Percentiles rank a stretch among this genome's conserved stretches.
Evolutionary conservation across 2,797 vertebrate genomes (phyloP).

Genomic region (Paedocypris micromegethes): DNA sequence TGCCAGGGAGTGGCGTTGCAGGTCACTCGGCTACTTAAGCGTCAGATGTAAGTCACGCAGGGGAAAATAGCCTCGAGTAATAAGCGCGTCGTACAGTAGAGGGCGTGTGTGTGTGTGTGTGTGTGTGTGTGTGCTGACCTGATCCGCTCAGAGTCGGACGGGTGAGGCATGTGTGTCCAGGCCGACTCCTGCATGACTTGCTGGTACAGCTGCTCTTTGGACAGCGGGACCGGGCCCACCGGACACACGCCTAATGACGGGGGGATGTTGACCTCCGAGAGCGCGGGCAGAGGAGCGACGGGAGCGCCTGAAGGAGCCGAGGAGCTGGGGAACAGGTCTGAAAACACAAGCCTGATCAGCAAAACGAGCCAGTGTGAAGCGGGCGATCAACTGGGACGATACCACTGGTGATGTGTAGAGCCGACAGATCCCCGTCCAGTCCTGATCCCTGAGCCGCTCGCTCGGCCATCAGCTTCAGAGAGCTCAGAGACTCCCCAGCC

Average conservation of each 20-base stretch:
- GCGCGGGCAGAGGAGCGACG: conserved; percentile 62
- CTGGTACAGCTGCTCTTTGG: conserved; percentile 89
- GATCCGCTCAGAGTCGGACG: conserved; percentile 85
- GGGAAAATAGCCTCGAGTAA: too few species aligned
- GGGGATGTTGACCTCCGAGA: conserved; percentile 83
- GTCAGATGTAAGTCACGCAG: too few species aligned
- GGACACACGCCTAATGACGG: conserved; percentile 84
- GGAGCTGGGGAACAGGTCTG: conserved; percentile 76
- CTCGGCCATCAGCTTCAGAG: conserved; percentile 86
- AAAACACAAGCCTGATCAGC: background rate
- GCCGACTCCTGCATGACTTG: conserved; percentile 88
- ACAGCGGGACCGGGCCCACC: conserved; percentile 79
- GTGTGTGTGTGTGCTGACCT: conserved; percentile 59
- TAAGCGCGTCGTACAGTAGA: background rate
- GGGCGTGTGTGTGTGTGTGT: conserved; percentile 44
- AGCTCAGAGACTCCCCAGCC: conserved; percentile 79
- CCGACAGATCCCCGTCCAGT: conserved; percentile 79
- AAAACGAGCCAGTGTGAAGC: background rate
- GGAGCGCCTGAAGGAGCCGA: conserved; percentile 60
- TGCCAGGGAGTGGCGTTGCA: too few species aligned
- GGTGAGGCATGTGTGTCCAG: conserved; percentile 88
- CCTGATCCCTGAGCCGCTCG: conserved; percentile 79
- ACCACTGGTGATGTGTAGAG: conserved; percentile 80
- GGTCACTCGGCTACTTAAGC: too few species aligned
- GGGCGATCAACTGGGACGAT: conserved; percentile 7